A percentile compares a stretch with the other conserved stretches of the same genome.
These are phyloP conservation scores for Ormyrus thymus DNA, from an alignment of 2,888 invertebrate species.

Conservation along the genomic window DNA sequence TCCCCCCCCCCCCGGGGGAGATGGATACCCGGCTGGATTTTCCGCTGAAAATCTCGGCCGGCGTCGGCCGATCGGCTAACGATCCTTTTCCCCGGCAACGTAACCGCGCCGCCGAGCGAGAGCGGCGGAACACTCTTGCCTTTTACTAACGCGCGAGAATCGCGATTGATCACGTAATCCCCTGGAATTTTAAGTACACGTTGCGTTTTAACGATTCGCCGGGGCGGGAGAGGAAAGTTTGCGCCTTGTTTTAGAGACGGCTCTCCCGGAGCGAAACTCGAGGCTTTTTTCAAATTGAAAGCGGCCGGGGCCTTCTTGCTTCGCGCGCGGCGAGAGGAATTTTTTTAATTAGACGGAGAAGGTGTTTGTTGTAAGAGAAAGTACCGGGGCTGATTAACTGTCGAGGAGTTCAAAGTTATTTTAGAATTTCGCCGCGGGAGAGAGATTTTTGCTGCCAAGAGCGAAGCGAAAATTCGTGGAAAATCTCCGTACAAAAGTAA, in stretches of 20 bases:
- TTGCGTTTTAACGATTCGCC: neutral
- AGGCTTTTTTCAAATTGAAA: too few species aligned
- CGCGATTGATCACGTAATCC: conserved; percentile 27
- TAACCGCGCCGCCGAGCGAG: conserved; percentile 2
- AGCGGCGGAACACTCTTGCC: conserved; percentile 16
- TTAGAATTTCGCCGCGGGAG: too few species aligned
- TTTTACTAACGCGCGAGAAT: conserved; percentile 19
- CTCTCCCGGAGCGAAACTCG: neutral
- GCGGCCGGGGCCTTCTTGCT: too few species aligned
- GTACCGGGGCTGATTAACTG: too few species aligned
- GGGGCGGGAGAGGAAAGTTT: too few species aligned
- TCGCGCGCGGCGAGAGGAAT: too few species aligned
- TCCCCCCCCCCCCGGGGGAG: neutral
- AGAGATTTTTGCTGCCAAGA: too few species aligned
- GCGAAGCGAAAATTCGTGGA: too few species aligned
- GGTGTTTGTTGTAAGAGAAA: too few species aligned
- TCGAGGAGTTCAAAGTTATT: too few species aligned
- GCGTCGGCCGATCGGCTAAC: neutral
- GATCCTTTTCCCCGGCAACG: neutral
- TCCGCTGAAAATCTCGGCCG: neutral
- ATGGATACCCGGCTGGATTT: conserved; percentile 6
- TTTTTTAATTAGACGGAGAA: too few species aligned
- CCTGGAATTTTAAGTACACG: conserved; percentile 8
- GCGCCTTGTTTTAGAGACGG: neutral
- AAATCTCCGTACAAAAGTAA: too few species aligned